Percentiles rank a stretch among this genome's conserved stretches.
Conservation (phyloP, 2,113 vertebrate genomes). For the Eira barbara region DNA sequence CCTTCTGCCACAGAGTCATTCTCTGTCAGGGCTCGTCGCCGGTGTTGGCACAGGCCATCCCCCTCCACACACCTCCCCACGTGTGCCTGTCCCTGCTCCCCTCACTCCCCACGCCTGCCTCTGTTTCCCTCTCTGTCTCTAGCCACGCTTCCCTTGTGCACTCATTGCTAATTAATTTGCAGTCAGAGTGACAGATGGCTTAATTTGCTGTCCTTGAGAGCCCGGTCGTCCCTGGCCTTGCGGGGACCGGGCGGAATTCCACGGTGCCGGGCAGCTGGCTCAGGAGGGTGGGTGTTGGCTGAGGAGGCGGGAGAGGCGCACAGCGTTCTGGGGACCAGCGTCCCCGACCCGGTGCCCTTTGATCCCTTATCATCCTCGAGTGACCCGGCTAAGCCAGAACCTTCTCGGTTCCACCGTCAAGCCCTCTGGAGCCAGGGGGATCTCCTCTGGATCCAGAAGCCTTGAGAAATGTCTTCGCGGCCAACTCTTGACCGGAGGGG, state of each 20-base stretch:
- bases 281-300: rapidly evolving
- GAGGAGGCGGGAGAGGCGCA: background rate
- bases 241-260: constrained; percentile 11
- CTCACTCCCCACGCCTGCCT: background rate
- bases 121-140: background rate
- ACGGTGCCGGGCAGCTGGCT: background rate
- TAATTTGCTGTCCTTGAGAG: constrained; percentile 44
- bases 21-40: no score
- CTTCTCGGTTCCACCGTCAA: background rate
- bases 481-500: background rate
- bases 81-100: background rate
- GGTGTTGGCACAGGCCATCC: rapidly evolving
- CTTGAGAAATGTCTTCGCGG: background rate
- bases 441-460: background rate
- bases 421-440: background rate
- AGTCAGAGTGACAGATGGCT: constrained; percentile 52
- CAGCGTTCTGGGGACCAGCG: rapidly evolving
- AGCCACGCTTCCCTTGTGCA: background rate
- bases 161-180: constrained; percentile 43
- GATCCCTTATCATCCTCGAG: rapidly evolving
- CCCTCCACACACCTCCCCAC: rapidly evolving
- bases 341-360: rapidly evolving
- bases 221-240: background rate
- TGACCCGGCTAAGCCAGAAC: background rate
- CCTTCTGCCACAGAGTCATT: rapidly evolving